Conservation (phyloP, 2,888 invertebrate species). For the Melanostoma mellinum region DNA sequence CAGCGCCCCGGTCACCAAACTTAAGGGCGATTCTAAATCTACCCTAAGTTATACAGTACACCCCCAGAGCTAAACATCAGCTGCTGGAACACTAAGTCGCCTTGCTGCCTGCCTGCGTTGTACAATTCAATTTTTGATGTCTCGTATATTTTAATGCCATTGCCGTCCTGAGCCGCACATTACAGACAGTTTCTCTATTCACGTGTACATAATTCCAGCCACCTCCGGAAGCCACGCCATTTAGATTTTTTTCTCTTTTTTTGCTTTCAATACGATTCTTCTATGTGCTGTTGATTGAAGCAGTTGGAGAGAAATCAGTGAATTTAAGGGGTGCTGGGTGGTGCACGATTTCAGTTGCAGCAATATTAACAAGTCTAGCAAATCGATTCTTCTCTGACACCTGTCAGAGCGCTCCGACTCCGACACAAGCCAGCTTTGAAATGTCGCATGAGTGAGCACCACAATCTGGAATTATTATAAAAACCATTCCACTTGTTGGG, state of each 20-base stretch:
- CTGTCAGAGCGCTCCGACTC: conserved; percentile 70
- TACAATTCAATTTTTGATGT: conserved; percentile 71
- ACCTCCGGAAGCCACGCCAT: conserved; percentile 56
- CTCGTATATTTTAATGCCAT: conserved; percentile 72
- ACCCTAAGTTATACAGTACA: conserved; percentile 8
- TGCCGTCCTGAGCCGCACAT: conserved; percentile 35
- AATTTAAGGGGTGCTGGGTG: conserved; percentile 8
- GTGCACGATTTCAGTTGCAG: conserved; percentile 61
- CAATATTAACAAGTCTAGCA: conserved; percentile 69
- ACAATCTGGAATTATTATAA: conserved; percentile 70
- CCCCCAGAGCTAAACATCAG: conserved; percentile 29
- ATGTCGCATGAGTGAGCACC: conserved; percentile 70
- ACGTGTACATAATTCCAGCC: conserved; percentile 64
- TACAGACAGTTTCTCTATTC: conserved; percentile 52
- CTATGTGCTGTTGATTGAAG: conserved; percentile 62
- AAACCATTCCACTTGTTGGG: conserved; percentile 12
- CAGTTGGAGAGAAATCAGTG: conserved; percentile 46
- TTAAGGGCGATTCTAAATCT: conserved; percentile 43
- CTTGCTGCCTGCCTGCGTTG: conserved; percentile 25
- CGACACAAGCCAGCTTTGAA: conserved; percentile 72
- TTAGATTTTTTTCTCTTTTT: conserved; percentile 14
- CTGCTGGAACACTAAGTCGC: conserved; percentile 44
- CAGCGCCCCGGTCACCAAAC: background rate
- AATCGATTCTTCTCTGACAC: conserved; percentile 70
- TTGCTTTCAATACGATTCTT: background rate